Percentiles rank a stretch among this genome's conserved stretches.
These are phyloP conservation scores for Xiphophorus hellerii DNA, from an alignment of 2,113 vertebrate species.

Conservation along the genomic window DNA sequence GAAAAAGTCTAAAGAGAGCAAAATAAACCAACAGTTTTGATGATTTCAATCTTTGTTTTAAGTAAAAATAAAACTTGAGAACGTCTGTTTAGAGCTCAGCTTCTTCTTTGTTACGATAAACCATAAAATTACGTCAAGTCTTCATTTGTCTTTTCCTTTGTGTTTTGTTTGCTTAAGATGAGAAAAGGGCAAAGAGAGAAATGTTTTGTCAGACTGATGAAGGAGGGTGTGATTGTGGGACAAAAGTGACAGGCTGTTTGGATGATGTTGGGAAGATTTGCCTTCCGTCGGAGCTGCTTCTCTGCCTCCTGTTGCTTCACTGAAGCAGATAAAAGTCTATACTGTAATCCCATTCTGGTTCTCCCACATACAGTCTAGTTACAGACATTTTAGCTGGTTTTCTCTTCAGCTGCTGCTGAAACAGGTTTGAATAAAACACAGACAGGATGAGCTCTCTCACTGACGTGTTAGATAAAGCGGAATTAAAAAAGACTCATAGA, in stretches of 20 bases:
- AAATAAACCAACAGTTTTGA: neutral
- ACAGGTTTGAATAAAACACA: conserved; percentile 31
- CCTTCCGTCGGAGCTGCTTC: neutral
- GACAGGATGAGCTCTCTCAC: conserved; percentile 5
- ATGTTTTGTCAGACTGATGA: neutral
- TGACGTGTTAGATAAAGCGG: conserved; percentile 1
- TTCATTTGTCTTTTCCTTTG: neutral
- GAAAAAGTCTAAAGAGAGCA: neutral
- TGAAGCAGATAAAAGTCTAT: conserved; percentile 63
- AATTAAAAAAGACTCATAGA: conserved; percentile 19
- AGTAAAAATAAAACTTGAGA: neutral
- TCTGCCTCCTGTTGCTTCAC: conserved; percentile 41
- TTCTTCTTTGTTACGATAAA: no score
- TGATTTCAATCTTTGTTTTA: neutral
- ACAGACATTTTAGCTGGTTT: conserved; percentile 44
- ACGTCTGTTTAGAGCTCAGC: no score
- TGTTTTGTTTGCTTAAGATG: neutral
- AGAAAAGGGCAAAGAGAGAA: neutral
- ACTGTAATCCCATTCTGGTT: conserved; percentile 50
- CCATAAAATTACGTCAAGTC: no score
- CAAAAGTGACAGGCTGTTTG: neutral
- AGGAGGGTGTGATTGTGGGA: neutral
- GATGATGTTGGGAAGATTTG: neutral
- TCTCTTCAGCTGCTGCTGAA: conserved; percentile 40
- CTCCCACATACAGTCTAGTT: conserved; percentile 62